Percentiles rank a stretch among this genome's conserved stretches.
Conservation (phyloP, 2,888 invertebrate species). For the Phortica okadai region DNA sequence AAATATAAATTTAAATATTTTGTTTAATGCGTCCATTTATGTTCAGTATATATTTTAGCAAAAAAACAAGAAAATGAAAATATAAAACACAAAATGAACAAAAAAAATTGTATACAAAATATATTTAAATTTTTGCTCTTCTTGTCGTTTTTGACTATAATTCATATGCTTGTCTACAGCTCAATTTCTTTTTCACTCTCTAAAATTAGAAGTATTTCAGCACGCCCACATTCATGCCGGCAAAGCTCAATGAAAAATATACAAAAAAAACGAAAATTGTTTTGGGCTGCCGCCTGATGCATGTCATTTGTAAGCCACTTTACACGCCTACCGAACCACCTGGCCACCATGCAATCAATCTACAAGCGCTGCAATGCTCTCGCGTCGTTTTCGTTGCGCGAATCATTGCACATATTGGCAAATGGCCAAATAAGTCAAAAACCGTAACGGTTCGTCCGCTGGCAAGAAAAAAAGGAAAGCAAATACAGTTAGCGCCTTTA, state of each 20-base stretch:
- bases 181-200: neutral
- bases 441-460: neutral
- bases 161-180: neutral
- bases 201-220: neutral
- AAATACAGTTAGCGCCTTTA: too few relatives aligned
- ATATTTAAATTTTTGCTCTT: neutral
- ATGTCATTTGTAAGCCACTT: neutral
- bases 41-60: neutral
- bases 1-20: conserved; percentile 25
- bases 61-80: neutral
- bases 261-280: neutral
- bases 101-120: neutral
- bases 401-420: conserved; percentile 20
- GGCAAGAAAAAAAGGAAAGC: neutral
- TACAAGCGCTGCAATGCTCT: neutral
- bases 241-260: neutral
- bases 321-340: conserved; percentile 8
- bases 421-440: conserved; percentile 21
- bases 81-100: neutral
- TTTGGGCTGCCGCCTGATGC: neutral
- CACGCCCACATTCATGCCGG: conserved; percentile 7
- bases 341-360: neutral
- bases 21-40: neutral
- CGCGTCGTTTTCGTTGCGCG: conserved; percentile 1
- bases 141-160: neutral